Base-by-base conservation (phyloP, 2,888 invertebrate genomes). In the Oegoconia quadripuncta region DNA sequence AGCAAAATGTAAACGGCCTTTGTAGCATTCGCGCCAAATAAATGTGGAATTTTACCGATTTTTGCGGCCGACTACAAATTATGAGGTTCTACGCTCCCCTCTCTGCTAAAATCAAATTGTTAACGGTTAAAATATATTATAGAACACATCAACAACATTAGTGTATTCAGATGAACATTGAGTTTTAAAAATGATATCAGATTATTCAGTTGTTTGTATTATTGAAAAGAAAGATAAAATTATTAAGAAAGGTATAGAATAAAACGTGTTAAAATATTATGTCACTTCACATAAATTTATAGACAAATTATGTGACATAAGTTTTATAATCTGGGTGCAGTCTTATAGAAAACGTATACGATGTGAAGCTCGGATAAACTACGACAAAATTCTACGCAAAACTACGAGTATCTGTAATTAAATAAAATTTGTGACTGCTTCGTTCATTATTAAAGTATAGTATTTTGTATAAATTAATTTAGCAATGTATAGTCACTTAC, bases 21-120 rank as follows among this genome's bases (percentile, higher is more conserved):
- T 59, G 57, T 43, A 66, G 62, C 73, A 74, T 72, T 71, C 67
- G 64, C 70, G 67, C 64, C 53, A 69, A 65, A 68, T 57, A 73
- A 52, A 63, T 59, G 41, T 64, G 53, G 54, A 63, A 48, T 68
- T 73, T 87, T 88, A 88, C 88, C 87, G 78, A 76, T 74, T 48
- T 51, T 58, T 64, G 61, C 64, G 60, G 73, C 75, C 68, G 67
- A 62, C 69, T 69, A 71, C 71, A 75, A 78, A 79, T 72, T 62
- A 66, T 71, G 76, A 60, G 57, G 66, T 67, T 75, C 78, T 84
- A 87, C 60, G 84, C 76, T 81, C 82, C 86, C 81, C 88, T 86
- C 83, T 68, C 84, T 69, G 79, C 87, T 87, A 88, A 76, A 88
- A 84, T 75, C 61, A 83, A 88, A 84, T 75, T 66, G 74, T 78